A percentile compares a stretch with the other conserved stretches of the same genome.
These are phyloP conservation scores for Aspidapion aeneum DNA, from an alignment of 2,888 invertebrate species.

Conservation along the genomic window DNA sequence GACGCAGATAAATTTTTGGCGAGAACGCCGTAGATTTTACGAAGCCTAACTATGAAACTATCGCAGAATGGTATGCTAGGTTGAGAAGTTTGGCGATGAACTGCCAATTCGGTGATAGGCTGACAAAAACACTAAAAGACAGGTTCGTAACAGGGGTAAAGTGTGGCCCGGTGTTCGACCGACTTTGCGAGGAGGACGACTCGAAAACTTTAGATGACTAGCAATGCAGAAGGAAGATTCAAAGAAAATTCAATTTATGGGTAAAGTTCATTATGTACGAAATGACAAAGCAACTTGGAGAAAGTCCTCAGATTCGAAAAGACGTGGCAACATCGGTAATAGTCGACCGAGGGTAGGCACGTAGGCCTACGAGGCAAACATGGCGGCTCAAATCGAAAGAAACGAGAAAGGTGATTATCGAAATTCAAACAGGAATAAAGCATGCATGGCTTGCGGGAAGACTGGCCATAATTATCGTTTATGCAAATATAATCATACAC, in stretches of 20 bases:
- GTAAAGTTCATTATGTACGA: neutral
- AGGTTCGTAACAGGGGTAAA: neutral
- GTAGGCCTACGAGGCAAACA: no score
- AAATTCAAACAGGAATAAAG: no score
- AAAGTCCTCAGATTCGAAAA: neutral
- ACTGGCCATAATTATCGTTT: no score
- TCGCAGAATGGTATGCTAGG: neutral
- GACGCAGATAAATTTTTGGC: neutral
- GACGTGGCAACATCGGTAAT: neutral
- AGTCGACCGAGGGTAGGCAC: no score
- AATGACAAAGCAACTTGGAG: neutral
- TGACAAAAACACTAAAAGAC: neutral
- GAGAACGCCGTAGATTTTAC: neutral
- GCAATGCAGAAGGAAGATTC: slow-evolving; percentile 1
- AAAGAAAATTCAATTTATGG: neutral
- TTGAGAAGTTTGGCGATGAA: neutral
- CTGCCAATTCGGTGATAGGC: neutral
- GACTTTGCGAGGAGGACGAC: slow-evolving; percentile 4
- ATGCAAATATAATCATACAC: neutral
- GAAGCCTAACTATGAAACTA: neutral
- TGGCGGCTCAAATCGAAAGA: no score
- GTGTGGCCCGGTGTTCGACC: neutral
- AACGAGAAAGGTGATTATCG: no score
- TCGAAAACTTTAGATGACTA: neutral
- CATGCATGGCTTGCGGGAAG: no score